Percentiles rank a stretch among this genome's conserved stretches.
Evolutionary conservation across 2,113 vertebrate genomes (phyloP).

Genomic region (Tragulus kanchil): DNA sequence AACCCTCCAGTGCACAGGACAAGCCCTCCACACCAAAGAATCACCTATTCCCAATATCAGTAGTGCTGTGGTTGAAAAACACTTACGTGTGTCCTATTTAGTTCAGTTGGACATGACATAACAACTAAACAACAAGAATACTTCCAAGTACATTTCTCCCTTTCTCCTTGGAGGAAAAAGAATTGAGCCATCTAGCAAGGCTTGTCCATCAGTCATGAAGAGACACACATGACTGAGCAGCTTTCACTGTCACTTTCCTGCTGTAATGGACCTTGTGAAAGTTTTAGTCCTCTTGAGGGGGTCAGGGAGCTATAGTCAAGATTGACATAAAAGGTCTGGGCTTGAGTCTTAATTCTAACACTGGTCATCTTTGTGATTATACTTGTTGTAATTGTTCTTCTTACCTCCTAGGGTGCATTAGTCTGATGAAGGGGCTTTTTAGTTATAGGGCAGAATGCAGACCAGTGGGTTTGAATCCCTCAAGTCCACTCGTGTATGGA

Average conservation of each 20-base stretch:
- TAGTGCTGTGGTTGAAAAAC: neutral
- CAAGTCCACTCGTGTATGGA: neutral
- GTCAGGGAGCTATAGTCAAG: neutral
- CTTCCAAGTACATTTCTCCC: constrained; percentile 82
- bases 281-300: neutral
- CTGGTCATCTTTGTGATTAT: constrained; percentile 49
- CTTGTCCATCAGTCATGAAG: too few relatives aligned
- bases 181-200: constrained; percentile 83
- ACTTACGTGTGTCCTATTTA: neutral
- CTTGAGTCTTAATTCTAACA: neutral
- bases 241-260: too few relatives aligned
- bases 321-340: constrained; percentile 25
- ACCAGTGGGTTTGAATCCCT: too few relatives aligned
- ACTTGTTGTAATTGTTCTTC: constrained; percentile 13
- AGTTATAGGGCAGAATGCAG: neutral
- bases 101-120: neutral
- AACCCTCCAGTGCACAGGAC: neutral
- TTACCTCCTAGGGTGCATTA: constrained; percentile 15
- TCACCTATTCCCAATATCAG: neutral
- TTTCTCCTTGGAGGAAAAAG: constrained; percentile 68
- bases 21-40: neutral
- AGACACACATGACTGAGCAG: too few relatives aligned
- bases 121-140: too few relatives aligned
- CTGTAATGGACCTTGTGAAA: neutral
- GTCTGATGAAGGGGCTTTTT: constrained; percentile 34